Evolutionary conservation across 2,888 invertebrate genomes (phyloP).

Genomic region (Aromia moschata): DNA sequence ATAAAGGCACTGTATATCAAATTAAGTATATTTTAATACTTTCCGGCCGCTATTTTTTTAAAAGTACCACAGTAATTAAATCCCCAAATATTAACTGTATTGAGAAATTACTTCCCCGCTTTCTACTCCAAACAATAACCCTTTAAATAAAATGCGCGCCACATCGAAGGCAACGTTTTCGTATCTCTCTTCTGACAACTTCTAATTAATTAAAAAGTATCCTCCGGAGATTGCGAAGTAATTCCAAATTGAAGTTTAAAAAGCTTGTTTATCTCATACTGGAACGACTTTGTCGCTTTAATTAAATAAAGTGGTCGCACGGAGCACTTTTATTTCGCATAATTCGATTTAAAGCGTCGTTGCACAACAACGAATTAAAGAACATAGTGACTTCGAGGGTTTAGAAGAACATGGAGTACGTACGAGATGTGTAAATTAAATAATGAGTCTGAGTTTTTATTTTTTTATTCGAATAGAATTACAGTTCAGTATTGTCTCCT

Average conservation of each 20-base stretch:
- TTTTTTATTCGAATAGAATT: no score
- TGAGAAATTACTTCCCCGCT: no score
- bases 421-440: no score
- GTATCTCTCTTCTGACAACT: slow-evolving; percentile 1
- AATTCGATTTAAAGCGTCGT: not conserved
- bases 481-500: no score
- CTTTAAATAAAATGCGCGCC: not conserved
- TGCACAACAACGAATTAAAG: not conserved
- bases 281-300: slow-evolving; percentile 35
- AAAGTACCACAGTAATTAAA: no score
- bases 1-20: no score
- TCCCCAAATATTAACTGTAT: no score
- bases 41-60: no score
- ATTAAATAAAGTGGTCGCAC: slow-evolving; percentile 33
- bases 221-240: slow-evolving; percentile 32
- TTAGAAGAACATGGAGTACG: no score
- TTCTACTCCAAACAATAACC: no score
- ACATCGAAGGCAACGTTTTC: not conserved
- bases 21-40: no score
- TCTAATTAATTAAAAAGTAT: slow-evolving; percentile 34
- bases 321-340: not conserved
- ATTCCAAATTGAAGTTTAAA: slow-evolving; percentile 38
- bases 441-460: no score
- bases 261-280: slow-evolving; percentile 35
- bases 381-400: not conserved